Percentiles rank a stretch among this genome's conserved stretches.
phyloP scores from a whole-genome alignment of 2,888 invertebrate genomes.

The Lithodes maja region DNA sequence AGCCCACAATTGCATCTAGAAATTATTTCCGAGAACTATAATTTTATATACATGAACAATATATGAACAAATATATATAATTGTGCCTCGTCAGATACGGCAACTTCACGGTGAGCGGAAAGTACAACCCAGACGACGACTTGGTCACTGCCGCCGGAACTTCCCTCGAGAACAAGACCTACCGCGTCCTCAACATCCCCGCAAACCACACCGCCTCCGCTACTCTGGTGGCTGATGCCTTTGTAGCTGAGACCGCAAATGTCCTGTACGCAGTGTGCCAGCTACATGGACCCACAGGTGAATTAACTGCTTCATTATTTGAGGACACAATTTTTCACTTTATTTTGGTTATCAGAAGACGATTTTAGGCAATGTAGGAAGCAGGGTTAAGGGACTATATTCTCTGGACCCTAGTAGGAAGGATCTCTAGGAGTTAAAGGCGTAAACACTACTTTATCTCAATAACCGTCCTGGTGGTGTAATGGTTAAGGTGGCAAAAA shows the following conservation, averaged over 20 bases:
- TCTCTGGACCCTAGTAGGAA: too few species aligned
- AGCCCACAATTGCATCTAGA: too few species aligned
- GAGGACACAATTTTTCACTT: too few species aligned
- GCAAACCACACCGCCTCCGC: neutral
- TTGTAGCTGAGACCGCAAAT: neutral
- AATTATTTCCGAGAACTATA: neutral
- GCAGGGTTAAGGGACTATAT: too few species aligned
- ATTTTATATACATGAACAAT: neutral
- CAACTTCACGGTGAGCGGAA: neutral
- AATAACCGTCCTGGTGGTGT: too few species aligned
- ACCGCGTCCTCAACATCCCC: conserved; percentile 7
- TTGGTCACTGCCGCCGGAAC: neutral
- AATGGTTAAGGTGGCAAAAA: too few species aligned
- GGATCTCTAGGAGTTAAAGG: too few species aligned
- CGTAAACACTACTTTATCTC: too few species aligned
- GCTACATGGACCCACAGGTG: conserved; percentile 10
- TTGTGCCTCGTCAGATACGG: neutral
- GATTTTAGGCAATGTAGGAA: too few species aligned
- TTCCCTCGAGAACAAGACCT: neutral
- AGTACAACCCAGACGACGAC: neutral
- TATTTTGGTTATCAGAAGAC: too few species aligned
- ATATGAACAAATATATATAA: neutral
- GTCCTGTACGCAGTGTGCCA: conserved; percentile 1
- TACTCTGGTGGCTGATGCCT: neutral
- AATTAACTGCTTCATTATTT: too few species aligned